phyloP scores from a whole-genome alignment of 2,888 invertebrate species.

The Omphaloscelis lunosa region DNA sequence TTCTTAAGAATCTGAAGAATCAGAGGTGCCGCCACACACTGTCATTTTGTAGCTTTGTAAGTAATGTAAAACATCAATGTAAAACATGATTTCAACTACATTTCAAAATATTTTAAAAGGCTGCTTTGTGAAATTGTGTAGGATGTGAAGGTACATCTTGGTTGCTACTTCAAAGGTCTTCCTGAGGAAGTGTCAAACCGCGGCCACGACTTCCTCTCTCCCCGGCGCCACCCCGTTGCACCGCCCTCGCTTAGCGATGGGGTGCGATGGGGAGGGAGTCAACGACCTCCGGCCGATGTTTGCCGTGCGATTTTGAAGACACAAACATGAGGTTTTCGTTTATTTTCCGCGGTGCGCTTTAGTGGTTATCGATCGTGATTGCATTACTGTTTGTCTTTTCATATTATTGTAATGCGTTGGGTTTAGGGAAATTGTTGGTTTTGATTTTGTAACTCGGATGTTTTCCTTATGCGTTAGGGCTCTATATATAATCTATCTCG shows the following conservation, averaged over 20 bases:
- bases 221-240: slow-evolving; percentile 70
- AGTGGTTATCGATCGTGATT: slow-evolving; percentile 77
- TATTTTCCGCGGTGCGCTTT: slow-evolving; percentile 81
- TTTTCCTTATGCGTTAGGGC: background rate
- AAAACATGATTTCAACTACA: slow-evolving; percentile 25
- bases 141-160: slow-evolving; percentile 73
- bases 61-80: background rate
- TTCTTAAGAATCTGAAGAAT: slow-evolving; percentile 21
- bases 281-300: slow-evolving; percentile 84
- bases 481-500: background rate
- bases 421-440: slow-evolving; percentile 15
- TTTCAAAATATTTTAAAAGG: slow-evolving; percentile 55
- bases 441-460: slow-evolving; percentile 13
- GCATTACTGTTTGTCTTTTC: slow-evolving; percentile 70
- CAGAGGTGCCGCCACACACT: background rate
- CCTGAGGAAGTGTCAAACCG: slow-evolving; percentile 90
- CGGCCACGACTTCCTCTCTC: slow-evolving; percentile 85
- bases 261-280: slow-evolving; percentile 80
- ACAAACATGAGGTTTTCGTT: slow-evolving; percentile 85
- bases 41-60: background rate
- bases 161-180: slow-evolving; percentile 87
- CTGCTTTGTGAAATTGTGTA: slow-evolving; percentile 57
- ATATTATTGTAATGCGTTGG: slow-evolving; percentile 45
- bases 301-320: slow-evolving; percentile 88
- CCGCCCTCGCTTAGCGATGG: slow-evolving; percentile 71